Evolutionary conservation across 2,888 invertebrate genomes (phyloP).

Genomic region (Ochlodes sylvanus): DNA sequence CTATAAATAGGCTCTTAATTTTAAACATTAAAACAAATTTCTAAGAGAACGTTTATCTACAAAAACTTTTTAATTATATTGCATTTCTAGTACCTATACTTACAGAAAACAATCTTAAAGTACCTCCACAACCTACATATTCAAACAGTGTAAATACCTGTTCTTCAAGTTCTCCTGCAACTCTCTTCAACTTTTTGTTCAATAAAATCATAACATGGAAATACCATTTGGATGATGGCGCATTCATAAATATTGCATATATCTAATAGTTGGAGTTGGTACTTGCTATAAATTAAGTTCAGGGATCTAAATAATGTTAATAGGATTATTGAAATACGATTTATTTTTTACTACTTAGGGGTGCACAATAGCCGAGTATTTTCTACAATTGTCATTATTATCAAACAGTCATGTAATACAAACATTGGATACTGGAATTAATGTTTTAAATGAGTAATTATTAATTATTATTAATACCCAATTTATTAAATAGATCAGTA

Average conservation of each 20-base stretch:
- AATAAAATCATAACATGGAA: conserved; percentile 81
- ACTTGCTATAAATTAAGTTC: not conserved
- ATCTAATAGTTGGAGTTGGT: conserved; percentile 2
- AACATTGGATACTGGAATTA: too few species aligned
- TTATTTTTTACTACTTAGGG: too few species aligned
- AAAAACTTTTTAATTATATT: conserved; percentile 23
- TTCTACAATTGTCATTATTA: too few species aligned
- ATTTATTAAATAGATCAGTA: too few species aligned
- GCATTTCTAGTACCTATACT: conserved; percentile 13
- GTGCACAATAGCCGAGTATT: not conserved
- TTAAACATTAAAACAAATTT: not conserved
- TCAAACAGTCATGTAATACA: too few species aligned
- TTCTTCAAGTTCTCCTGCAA: conserved; percentile 83
- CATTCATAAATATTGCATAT: conserved; percentile 22
- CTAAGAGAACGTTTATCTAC: conserved; percentile 4
- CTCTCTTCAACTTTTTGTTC: conserved; percentile 84
- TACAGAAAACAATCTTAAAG: conserved; percentile 64
- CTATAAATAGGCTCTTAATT: not conserved
- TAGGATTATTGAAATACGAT: not conserved
- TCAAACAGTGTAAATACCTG: conserved; percentile 84
- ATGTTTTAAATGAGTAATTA: too few species aligned
- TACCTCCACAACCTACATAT: conserved; percentile 78
- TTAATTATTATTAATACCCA: too few species aligned
- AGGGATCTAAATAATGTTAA: conserved; percentile 5
- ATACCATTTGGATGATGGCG: conserved; percentile 50